A percentile compares a stretch with the other conserved stretches of the same genome.
Evolutionary conservation across 2,113 vertebrate genomes (phyloP).

Genomic region (Nannobrachium achirus): DNA sequence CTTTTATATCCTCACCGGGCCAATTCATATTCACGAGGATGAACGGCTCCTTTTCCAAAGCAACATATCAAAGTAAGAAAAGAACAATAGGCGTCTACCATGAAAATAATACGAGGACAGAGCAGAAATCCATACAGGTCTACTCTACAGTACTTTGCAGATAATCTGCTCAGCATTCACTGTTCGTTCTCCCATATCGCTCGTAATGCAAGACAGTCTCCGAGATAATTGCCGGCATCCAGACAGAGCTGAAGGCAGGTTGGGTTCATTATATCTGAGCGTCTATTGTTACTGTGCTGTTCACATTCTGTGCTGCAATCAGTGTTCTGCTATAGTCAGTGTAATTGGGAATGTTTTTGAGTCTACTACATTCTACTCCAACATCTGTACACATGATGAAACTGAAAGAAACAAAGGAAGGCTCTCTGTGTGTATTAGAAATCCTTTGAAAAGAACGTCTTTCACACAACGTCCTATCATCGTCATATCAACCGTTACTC

Average conservation of each 20-base stretch:
- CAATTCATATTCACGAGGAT: too few species aligned
- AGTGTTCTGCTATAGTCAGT: too few species aligned
- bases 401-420: too few species aligned
- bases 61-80: too few species aligned
- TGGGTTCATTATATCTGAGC: too few species aligned
- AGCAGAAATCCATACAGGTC: background rate
- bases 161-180: constrained; percentile 17
- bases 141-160: background rate
- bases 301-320: too few species aligned
- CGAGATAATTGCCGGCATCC: constrained; percentile 23
- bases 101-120: background rate
- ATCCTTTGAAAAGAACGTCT: background rate
- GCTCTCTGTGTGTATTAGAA: constrained; percentile 4
- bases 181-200: constrained; percentile 24
- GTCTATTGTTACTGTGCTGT: too few species aligned
- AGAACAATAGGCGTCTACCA: background rate
- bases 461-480: constrained; percentile 30
- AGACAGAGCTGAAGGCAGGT: background rate
- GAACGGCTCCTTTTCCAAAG: too few species aligned
- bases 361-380: too few species aligned
- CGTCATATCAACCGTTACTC: constrained; percentile 26
- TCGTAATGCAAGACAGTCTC: background rate
- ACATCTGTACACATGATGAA: too few species aligned
- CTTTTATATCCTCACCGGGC: too few species aligned
- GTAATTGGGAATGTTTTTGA: too few species aligned